These are phyloP conservation scores for Leucosticte australis DNA, from an alignment of 2,113 vertebrate species.

Conservation along the genomic window DNA sequence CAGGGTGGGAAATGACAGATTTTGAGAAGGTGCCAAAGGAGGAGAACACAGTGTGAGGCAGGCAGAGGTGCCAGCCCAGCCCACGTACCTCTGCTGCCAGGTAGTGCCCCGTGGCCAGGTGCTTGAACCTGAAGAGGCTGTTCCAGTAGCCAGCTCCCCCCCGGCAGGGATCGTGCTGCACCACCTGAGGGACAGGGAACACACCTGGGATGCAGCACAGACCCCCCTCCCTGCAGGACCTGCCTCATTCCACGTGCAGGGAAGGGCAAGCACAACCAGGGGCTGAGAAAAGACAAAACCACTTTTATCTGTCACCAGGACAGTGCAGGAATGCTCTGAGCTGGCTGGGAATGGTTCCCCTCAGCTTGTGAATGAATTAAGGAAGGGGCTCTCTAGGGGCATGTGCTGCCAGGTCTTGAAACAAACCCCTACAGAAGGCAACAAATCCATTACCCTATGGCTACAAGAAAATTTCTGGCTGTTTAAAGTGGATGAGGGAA, in stretches of 20 bases:
- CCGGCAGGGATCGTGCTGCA: conserved; percentile 94
- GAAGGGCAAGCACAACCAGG: not conserved
- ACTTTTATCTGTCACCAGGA: accelerated
- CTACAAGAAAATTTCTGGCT: accelerated
- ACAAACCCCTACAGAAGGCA: not conserved
- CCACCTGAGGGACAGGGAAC: conserved; percentile 68
- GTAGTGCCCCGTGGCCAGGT: conserved; percentile 95
- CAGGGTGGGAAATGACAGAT: not conserved
- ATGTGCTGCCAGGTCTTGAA: not conserved
- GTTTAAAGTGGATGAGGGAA: not conserved
- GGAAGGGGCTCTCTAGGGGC: not conserved
- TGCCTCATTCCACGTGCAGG: accelerated
- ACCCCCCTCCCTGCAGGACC: not conserved
- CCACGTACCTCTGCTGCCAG: conserved; percentile 91
- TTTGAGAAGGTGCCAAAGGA: not conserved
- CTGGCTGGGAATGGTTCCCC: not conserved
- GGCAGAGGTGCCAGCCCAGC: not conserved
- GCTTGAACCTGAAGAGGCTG: conserved; percentile 97
- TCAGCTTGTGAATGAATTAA: accelerated
- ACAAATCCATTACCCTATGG: not conserved
- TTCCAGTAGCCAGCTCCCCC: conserved; percentile 98
- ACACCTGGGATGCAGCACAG: not conserved
- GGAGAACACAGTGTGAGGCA: not conserved
- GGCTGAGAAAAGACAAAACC: not conserved
- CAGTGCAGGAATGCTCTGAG: not conserved